These are phyloP conservation scores for Galemys pyrenaicus DNA, from an alignment of 2,113 vertebrate genomes.

Conservation along the genomic window DNA sequence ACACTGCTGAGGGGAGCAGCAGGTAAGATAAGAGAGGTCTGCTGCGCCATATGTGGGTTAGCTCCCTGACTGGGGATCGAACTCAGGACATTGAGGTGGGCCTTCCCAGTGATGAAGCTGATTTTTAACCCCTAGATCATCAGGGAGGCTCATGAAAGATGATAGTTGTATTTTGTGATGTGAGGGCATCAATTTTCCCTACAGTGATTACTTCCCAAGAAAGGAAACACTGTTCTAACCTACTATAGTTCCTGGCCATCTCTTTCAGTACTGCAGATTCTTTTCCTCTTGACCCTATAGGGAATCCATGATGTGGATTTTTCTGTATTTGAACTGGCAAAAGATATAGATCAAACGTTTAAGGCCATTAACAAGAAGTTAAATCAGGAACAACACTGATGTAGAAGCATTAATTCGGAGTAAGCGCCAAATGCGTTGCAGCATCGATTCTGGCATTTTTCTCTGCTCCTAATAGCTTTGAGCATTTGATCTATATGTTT, in stretches of 20 bases:
- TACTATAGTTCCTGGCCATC: not conserved
- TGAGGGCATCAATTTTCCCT: not conserved
- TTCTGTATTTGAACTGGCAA: constrained; percentile 74
- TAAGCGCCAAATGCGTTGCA: constrained; percentile 56
- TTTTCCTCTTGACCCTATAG: constrained; percentile 3
- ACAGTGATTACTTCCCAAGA: constrained; percentile 30
- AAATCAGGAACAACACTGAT: constrained; percentile 76
- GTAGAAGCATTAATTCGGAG: constrained; percentile 72
- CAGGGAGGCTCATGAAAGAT: not conserved
- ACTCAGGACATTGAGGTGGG: no score
- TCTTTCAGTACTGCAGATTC: not conserved
- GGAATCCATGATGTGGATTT: constrained; percentile 58
- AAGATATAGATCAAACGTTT: constrained; percentile 78
- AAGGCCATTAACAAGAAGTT: constrained; percentile 74
- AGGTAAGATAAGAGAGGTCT: no score
- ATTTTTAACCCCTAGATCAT: no score
- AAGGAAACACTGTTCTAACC: not conserved
- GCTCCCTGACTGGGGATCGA: no score
- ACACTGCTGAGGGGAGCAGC: no score
- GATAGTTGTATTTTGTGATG: not conserved
- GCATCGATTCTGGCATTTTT: constrained; percentile 78
- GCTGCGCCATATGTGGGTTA: no score
- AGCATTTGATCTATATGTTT: constrained; percentile 79
- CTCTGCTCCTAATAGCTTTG: constrained; percentile 77
- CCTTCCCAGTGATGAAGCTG: no score